A percentile compares a stretch with the other conserved stretches of the same genome.
Conservation (phyloP, 2,888 invertebrate genomes). For the Ommatoiulus sabulosus region DNA sequence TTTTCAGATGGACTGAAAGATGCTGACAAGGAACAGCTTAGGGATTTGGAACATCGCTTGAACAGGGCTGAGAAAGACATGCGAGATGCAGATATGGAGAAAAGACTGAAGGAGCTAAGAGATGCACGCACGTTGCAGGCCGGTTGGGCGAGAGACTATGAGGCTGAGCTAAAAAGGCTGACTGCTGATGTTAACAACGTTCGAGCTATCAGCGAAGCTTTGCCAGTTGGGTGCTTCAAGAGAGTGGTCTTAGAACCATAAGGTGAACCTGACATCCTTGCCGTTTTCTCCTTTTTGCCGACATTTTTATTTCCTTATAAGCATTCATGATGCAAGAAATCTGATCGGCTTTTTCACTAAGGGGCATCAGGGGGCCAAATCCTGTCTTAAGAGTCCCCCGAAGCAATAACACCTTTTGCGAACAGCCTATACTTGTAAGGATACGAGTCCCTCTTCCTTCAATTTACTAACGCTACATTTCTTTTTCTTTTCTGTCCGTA, state of each 20-base stretch:
- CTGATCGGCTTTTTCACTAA: conserved; percentile 4
- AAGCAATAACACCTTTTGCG: background rate
- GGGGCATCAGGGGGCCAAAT: conserved; percentile 30
- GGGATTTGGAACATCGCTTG: conserved; percentile 75
- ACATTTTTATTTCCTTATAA: conserved; percentile 4
- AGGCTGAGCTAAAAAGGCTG: conserved; percentile 79
- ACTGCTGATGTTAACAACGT: conserved; percentile 84
- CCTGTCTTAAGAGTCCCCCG: background rate
- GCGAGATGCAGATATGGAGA: conserved; percentile 79
- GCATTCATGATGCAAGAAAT: conserved; percentile 4
- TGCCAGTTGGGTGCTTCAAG: conserved; percentile 84
- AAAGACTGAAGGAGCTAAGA: conserved; percentile 79
- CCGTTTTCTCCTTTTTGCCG: conserved; percentile 8
- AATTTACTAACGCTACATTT: background rate
- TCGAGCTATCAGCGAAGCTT: conserved; percentile 80
- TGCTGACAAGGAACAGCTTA: conserved; percentile 64
- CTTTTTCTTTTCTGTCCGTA: background rate
- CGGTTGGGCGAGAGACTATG: conserved; percentile 83
- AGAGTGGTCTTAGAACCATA: conserved; percentile 80
- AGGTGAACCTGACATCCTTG: conserved; percentile 57
- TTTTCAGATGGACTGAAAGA: conserved; percentile 66
- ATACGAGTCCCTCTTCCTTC: background rate
- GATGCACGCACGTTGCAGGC: conserved; percentile 76
- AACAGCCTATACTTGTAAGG: background rate
- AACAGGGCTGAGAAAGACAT: conserved; percentile 79